Evolutionary conservation across 2,113 vertebrate genomes (phyloP), one percentile per base, ranked within the genome.

Genomic region (Epinephelus moara): DNA sequence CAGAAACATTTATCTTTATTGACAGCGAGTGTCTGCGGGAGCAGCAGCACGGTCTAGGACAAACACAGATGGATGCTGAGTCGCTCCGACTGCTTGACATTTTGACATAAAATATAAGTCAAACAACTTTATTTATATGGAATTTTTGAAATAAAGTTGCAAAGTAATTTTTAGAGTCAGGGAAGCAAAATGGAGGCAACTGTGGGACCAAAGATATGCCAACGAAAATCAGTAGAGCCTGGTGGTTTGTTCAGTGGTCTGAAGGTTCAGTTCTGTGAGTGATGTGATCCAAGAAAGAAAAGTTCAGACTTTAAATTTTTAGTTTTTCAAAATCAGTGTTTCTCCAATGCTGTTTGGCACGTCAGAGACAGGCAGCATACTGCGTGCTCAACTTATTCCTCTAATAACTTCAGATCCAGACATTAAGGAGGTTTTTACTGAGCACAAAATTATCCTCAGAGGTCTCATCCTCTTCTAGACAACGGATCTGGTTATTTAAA

Each of bases 1-100:
- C 71, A 53, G 21, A 49, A 70, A 80, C 60, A 84, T 84, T 67
- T 19, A 80, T 83, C 71, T 80, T 76, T 55, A 83, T 68, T 19
- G 81, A 76, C 71, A 67, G 55, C 4, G 33, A 74, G 49, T 0
- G 73, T 57, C 66, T 56, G 66, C 57, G 18, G 47, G 3, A 71
- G 33, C 57, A 42, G 50, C 19, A 27, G 3, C 63, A 1, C 21
- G 14, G 42, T 2, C 18, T 12, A 64, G 23, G 8, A 47, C 69
- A 37, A 80, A 80, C 4, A 64, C 37, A 45, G 59, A 63, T 13
- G 18, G 59, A 64, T 63, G 21, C 52, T 4, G 21, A 55, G 56
- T 59, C 40, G 12, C 25, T 33, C 17, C 6, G 3, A n/a, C 23
- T 57, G 19, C 6, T 6, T 40, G 72, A 53, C 60, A 33, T 1